These are phyloP conservation scores for Enteromius anoplus DNA, from an alignment of 2,797 vertebrate genomes.

Conservation along the genomic window DNA sequence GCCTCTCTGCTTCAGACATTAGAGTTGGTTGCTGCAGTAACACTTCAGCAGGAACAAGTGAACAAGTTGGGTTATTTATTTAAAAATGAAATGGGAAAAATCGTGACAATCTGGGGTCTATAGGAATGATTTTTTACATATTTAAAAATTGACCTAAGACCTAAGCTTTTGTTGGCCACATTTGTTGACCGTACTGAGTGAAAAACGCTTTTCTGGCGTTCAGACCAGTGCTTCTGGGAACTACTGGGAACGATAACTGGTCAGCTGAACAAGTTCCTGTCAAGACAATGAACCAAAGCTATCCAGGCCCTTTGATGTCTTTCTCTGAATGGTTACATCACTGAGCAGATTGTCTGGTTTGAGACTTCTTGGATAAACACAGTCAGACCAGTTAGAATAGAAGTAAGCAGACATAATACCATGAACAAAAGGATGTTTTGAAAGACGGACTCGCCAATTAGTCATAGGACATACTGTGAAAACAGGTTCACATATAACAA, in stretches of 20 bases:
- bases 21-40: slow-evolving; percentile 4
- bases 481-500: slow-evolving; percentile 36
- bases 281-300: slow-evolving; percentile 24
- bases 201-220: slow-evolving; percentile 7
- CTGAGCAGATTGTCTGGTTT: not conserved
- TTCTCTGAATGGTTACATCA: not conserved
- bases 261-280: slow-evolving; percentile 33
- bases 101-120: not conserved
- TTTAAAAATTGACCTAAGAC: not conserved
- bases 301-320: slow-evolving; percentile 8
- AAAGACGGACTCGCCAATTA: slow-evolving; percentile 32
- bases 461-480: slow-evolving; percentile 24
- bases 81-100: not conserved
- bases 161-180: not conserved
- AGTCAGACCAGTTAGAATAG: slow-evolving; percentile 26
- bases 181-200: not conserved
- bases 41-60: not conserved
- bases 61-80: not conserved
- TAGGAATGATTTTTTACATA: not conserved
- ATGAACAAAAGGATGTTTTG: slow-evolving; percentile 25
- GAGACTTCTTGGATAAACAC: slow-evolving; percentile 14
- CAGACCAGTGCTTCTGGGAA: slow-evolving; percentile 1
- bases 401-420: slow-evolving; percentile 20
- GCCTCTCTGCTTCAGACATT: slow-evolving; percentile 51
- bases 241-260: slow-evolving; percentile 5